phyloP scores from a whole-genome alignment of 1,140 invertebrate species.

The Oryctes rhinoceros region DNA sequence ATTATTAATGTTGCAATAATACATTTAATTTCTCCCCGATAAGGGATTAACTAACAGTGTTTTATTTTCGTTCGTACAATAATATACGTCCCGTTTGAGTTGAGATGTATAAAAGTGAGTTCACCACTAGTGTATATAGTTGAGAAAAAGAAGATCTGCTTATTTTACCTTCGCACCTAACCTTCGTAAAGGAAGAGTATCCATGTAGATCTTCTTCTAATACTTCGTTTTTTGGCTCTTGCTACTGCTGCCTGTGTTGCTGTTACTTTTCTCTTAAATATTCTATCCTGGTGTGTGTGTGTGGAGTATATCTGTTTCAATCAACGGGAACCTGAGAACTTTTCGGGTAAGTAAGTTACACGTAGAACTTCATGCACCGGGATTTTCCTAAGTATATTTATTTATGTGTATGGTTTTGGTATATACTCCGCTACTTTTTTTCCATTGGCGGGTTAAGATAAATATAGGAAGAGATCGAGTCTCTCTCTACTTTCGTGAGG shows the following conservation, averaged over 20 bases:
- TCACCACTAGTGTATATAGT: not conserved
- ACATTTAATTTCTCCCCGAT: not conserved
- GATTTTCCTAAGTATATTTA: constrained; percentile 33
- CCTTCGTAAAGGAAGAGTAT: constrained; percentile 17
- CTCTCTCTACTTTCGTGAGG: not conserved
- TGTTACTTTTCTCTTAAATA: constrained; percentile 34
- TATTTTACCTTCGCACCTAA: constrained; percentile 32
- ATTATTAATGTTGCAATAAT: not conserved
- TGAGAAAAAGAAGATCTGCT: constrained; percentile 19
- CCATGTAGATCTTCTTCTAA: constrained; percentile 17
- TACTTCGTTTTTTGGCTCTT: constrained; percentile 11
- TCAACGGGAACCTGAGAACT: constrained; percentile 31
- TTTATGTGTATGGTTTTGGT: constrained; percentile 32
- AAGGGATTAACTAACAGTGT: not conserved
- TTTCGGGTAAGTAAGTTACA: constrained; percentile 30
- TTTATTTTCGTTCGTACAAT: not conserved
- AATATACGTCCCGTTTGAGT: not conserved
- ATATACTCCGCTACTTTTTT: constrained; percentile 18
- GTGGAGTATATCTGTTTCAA: constrained; percentile 31
- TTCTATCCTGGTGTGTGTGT: constrained; percentile 5
- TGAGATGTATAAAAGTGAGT: constrained; percentile 17
- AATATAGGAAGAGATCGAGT: constrained; percentile 27
- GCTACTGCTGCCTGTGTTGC: constrained; percentile 16
- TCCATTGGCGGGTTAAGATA: constrained; percentile 4
- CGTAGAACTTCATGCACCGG: not conserved